Percentiles rank a stretch among this genome's conserved stretches.
Evolutionary conservation across 2,797 vertebrate species (phyloP).

Genomic region (Mus caroli): DNA sequence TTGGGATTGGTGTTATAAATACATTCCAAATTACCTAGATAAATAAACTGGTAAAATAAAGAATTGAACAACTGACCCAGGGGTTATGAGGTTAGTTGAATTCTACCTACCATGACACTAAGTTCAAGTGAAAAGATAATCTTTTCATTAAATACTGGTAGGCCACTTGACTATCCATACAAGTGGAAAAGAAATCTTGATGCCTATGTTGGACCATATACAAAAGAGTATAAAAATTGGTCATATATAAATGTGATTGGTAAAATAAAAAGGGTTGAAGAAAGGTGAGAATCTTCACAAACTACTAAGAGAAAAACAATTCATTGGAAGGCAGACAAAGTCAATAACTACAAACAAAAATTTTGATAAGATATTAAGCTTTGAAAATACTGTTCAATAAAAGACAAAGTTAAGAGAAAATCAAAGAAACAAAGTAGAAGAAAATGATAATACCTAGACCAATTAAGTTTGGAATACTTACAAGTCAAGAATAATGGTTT

Average conservation of each 20-base stretch:
- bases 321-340: neutral
- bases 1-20: neutral
- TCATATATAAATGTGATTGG: neutral
- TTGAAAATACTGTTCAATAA: neutral
- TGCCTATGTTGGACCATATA: neutral
- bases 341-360: neutral
- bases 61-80: neutral
- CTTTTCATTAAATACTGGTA: neutral
- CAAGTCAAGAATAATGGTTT: neutral
- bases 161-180: neutral
- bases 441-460: neutral
- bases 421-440: neutral
- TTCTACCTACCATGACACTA: neutral
- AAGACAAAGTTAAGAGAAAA: neutral
- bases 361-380: neutral
- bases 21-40: neutral
- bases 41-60: neutral
- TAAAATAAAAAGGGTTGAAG: neutral
- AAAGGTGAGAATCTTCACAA: neutral
- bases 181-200: neutral
- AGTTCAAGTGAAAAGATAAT: neutral
- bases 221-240: neutral
- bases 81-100: neutral
- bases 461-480: neutral
- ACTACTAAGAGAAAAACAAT: neutral